A percentile compares a stretch with the other conserved stretches of the same genome.
phyloP scores from a whole-genome alignment of 2,797 vertebrate species.

The Novumbra hubbsi region DNA sequence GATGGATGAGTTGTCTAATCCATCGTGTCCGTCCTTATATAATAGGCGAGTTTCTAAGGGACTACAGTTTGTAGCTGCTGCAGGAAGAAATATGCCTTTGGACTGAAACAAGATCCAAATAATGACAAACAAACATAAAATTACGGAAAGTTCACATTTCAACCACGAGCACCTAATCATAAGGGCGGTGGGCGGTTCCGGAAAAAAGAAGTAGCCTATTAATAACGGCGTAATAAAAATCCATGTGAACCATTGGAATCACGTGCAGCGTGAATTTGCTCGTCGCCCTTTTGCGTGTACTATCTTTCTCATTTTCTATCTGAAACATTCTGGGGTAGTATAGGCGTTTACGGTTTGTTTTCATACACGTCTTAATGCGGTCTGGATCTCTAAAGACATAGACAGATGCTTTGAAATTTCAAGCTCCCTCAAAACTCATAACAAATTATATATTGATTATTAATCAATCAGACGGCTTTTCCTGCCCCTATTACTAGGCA shows the following conservation, averaged over 20 bases:
- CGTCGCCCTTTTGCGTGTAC: constrained; percentile 15
- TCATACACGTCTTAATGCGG: too few species aligned
- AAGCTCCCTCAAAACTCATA: too few species aligned
- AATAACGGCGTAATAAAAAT: constrained; percentile 30
- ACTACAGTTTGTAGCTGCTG: neutral
- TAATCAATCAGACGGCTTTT: too few species aligned
- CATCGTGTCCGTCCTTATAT: constrained; percentile 24
- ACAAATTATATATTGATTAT: too few species aligned
- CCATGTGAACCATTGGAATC: constrained; percentile 26
- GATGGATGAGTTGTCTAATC: neutral
- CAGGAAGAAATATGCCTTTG: neutral
- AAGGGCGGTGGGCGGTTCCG: neutral
- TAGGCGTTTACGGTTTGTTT: too few species aligned
- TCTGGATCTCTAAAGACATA: too few species aligned
- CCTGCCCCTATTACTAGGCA: too few species aligned
- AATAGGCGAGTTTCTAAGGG: constrained; percentile 19
- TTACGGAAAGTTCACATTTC: neutral
- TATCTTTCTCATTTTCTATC: constrained; percentile 8
- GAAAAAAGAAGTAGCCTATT: too few species aligned
- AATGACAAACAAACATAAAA: neutral
- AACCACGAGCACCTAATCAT: constrained; percentile 16
- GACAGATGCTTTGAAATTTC: too few species aligned
- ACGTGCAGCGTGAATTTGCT: constrained; percentile 26
- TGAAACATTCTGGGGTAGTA: neutral
- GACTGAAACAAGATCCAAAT: neutral